These are phyloP conservation scores for Erannis defoliaria DNA, from an alignment of 2,888 invertebrate genomes.

Conservation along the genomic window DNA sequence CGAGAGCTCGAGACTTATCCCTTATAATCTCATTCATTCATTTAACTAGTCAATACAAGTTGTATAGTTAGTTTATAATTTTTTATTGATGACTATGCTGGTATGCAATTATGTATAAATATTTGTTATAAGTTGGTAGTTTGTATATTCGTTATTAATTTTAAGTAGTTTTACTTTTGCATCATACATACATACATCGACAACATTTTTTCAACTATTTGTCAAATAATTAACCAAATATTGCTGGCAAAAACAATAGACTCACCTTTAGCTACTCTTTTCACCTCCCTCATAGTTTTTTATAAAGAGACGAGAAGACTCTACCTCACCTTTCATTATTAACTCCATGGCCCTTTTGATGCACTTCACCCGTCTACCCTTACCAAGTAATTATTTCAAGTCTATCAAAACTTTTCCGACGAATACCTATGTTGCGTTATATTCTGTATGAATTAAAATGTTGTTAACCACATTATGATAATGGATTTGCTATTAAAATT, in stretches of 20 bases:
- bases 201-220: conserved; percentile 46
- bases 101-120: too few relatives aligned
- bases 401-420: conserved; percentile 54
- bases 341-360: conserved; percentile 77
- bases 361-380: conserved; percentile 65
- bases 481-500: conserved; percentile 43
- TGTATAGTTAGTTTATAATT: too few relatives aligned
- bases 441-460: conserved; percentile 53
- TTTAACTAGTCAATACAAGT: too few relatives aligned
- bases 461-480: conserved; percentile 38
- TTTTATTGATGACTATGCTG: too few relatives aligned
- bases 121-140: too few relatives aligned
- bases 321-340: conserved; percentile 81
- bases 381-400: conserved; percentile 79
- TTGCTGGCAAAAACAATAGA: conserved; percentile 65
- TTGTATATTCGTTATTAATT: too few relatives aligned
- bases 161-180: too few relatives aligned
- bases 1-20: too few relatives aligned
- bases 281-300: conserved; percentile 61
- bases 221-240: conserved; percentile 59
- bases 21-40: too few relatives aligned
- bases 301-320: conserved; percentile 72
- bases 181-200: too few relatives aligned
- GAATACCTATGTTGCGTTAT: conserved; percentile 57
- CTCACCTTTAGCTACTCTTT: conserved; percentile 48